These are phyloP conservation scores for Ginglymostoma cirratum DNA, from an alignment of 2,113 vertebrate genomes.

Conservation along the genomic window DNA sequence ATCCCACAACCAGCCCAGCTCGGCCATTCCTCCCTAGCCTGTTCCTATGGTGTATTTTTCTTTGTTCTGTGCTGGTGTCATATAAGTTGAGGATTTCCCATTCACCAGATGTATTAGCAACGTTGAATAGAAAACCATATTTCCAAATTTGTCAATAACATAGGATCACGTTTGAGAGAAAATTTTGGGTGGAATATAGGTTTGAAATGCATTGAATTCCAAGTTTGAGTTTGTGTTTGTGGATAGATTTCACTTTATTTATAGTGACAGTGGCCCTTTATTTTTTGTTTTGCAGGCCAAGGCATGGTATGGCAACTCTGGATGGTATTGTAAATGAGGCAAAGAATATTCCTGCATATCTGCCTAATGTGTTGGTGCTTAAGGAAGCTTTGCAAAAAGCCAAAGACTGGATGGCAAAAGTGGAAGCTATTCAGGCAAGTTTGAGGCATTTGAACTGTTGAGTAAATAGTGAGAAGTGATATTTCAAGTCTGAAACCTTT, in stretches of 20 bases:
- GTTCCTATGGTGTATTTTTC: no score
- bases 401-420: constrained; percentile 87
- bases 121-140: background rate
- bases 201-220: background rate
- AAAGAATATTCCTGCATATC: constrained; percentile 88
- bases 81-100: background rate
- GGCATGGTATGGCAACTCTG: constrained; percentile 81
- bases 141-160: background rate
- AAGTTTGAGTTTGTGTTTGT: background rate
- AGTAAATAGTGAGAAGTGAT: background rate
- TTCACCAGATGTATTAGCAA: background rate
- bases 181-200: background rate
- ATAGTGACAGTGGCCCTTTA: no score
- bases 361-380: constrained; percentile 87
- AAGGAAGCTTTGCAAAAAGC: constrained; percentile 88
- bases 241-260: no score
- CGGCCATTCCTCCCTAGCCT: no score
- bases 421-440: constrained; percentile 87
- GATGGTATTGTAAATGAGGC: constrained; percentile 89
- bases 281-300: constrained; percentile 63
- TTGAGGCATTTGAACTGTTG: background rate
- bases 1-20: no score
- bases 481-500: background rate
- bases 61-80: no score
- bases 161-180: background rate